A percentile compares a stretch with the other conserved stretches of the same genome.
Conservation (phyloP, 2,888 invertebrate genomes). For the Drosophila incognita region DNA sequence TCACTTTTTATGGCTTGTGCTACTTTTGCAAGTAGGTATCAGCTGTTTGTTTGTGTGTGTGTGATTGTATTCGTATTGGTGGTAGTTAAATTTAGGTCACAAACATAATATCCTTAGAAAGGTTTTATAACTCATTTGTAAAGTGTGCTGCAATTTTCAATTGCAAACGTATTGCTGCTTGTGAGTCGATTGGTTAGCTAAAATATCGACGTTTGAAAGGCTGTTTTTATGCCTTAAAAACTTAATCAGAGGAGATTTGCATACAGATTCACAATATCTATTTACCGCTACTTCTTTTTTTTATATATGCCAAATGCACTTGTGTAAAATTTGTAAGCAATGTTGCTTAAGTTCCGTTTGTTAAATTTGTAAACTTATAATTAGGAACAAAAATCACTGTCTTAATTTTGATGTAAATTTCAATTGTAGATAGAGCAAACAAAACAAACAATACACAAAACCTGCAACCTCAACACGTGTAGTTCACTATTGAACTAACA, state of each 20-base stretch:
- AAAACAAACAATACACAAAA: conserved; percentile 48
- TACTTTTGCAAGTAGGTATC: conserved; percentile 41
- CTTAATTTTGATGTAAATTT: conserved; percentile 51
- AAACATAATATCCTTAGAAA: conserved; percentile 56
- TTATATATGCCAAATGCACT: conserved; percentile 15
- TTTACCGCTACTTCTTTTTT: conserved; percentile 19
- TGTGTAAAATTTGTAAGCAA: conserved; percentile 30
- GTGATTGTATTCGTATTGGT: conserved; percentile 12
- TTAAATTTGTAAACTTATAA: conserved; percentile 32
- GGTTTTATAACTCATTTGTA: conserved; percentile 35
- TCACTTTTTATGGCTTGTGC: conserved; percentile 46
- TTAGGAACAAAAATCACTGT: conserved; percentile 11
- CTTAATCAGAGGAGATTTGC: conserved; percentile 8
- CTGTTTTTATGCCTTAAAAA: neutral
- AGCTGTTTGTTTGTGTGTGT: conserved; percentile 24
- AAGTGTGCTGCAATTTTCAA: conserved; percentile 23
- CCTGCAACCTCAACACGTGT: conserved; percentile 42
- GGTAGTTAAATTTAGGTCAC: conserved; percentile 67
- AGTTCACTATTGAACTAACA: conserved; percentile 32
- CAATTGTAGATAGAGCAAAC: conserved; percentile 43
- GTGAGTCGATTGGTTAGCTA: neutral
- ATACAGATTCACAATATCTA: conserved; percentile 19
- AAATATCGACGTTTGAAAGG: neutral
- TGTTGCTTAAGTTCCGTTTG: conserved; percentile 26
- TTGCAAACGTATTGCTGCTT: conserved; percentile 9